phyloP scores from a whole-genome alignment of 2,888 invertebrate genomes.

The Agrochola lychnidis region DNA sequence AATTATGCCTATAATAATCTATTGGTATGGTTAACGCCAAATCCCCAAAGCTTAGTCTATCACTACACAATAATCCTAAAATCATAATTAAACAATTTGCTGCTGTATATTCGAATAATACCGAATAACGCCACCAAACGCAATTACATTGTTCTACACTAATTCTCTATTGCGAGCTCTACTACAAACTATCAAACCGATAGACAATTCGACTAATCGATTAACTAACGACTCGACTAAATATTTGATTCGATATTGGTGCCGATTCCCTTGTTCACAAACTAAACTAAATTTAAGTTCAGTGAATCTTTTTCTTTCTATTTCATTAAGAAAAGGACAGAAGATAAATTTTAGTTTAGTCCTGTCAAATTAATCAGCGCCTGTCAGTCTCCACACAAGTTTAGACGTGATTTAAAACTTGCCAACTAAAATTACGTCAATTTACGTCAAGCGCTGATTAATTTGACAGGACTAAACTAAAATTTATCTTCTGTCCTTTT shows the following conservation, averaged over 20 bases:
- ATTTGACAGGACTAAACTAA: too few species aligned
- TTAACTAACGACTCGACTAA: slow-evolving; percentile 27
- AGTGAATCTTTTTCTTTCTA: too few species aligned
- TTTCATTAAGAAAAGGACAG: too few species aligned
- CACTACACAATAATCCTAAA: slow-evolving; percentile 14
- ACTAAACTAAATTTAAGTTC: too few species aligned
- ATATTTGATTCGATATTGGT: slow-evolving; percentile 1
- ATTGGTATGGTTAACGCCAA: neutral
- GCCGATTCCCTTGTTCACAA: too few species aligned
- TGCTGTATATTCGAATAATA: neutral
- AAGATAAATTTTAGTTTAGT: too few species aligned
- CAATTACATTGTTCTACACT: slow-evolving; percentile 17
- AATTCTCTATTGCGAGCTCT: slow-evolving; percentile 10
- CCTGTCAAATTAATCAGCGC: too few species aligned
- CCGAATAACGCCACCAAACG: neutral
- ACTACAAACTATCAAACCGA: neutral
- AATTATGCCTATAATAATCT: neutral
- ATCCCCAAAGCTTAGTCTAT: neutral
- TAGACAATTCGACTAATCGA: slow-evolving; percentile 15
- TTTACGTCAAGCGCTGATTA: too few species aligned
- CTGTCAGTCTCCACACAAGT: too few species aligned
- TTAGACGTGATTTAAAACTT: too few species aligned
- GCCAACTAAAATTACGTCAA: too few species aligned
- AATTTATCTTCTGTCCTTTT: too few species aligned
- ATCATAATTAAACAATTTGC: slow-evolving; percentile 19